phyloP scores from a whole-genome alignment of 2,888 invertebrate genomes.

The Nomada ferruginata region DNA sequence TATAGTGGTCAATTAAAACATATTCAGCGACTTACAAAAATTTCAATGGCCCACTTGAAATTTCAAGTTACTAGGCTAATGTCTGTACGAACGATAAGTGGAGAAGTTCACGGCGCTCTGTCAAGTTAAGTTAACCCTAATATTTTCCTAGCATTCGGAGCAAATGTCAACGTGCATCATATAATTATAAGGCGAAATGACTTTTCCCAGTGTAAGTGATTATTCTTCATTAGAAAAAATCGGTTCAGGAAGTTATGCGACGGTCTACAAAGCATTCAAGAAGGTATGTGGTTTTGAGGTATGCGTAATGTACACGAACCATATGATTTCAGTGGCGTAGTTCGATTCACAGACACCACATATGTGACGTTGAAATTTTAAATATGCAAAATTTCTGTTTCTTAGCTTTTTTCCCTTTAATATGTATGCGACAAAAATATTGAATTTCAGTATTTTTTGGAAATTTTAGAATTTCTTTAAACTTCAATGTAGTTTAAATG shows the following conservation, averaged over 20 bases:
- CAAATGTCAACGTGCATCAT: constrained; percentile 50
- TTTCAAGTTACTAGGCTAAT: constrained; percentile 38
- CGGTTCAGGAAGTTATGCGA: constrained; percentile 93
- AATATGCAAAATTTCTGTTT: not conserved
- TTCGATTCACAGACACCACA: constrained; percentile 23
- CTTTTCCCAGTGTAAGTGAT: constrained; percentile 87
- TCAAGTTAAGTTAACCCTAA: constrained; percentile 45
- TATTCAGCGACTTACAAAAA: not conserved
- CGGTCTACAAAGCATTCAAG: constrained; percentile 92
- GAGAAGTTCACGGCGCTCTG: constrained; percentile 27
- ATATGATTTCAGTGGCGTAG: constrained; percentile 51
- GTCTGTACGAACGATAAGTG: constrained; percentile 26
- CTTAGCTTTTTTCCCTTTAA: too few species aligned
- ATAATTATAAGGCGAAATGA: constrained; percentile 79
- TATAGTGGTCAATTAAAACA: not conserved
- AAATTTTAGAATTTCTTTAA: too few species aligned
- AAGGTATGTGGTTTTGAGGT: constrained; percentile 85
- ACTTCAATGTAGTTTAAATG: too few species aligned
- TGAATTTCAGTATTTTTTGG: too few species aligned
- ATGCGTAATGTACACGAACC: constrained; percentile 26
- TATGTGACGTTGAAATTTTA: not conserved
- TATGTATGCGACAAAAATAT: too few species aligned
- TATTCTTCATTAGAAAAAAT: constrained; percentile 90
- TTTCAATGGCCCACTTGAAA: not conserved
- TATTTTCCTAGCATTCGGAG: constrained; percentile 20